Evolutionary conservation across 2,797 vertebrate species (phyloP), one percentile per base, ranked within the genome.

Genomic region (Chelon labrosus): DNA sequence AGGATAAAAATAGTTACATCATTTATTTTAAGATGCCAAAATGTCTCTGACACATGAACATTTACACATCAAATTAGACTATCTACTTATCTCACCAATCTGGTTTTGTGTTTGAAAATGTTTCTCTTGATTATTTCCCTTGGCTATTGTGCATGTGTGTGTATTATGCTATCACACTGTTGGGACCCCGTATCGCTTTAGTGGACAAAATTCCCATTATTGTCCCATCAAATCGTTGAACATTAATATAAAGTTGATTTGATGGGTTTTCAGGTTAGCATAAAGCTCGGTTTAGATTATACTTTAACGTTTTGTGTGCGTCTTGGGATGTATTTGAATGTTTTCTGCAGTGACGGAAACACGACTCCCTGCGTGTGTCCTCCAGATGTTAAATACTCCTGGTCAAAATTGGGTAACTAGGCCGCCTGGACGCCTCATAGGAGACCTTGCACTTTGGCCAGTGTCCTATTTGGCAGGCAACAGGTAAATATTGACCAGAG

Each of bases 401-500:
- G 54, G 60, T 80, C 49, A 67, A 65, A 77, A 58, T 27, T 1
- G 59, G 35, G 37, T 31, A 41, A 54, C 56, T n/a, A 31, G 61
- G 55, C 38, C 20, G 42, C 27, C 13, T 53, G 19, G 59, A 59
- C 53, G 66, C 52, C 25, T 61, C 19, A 27, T 9, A 35, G 14
- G 12, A 65, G 70, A 85, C 80, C 64, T 85, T 88, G 82, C 7
- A 83, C 89, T 89, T 83, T 85, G 79, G 55, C 51, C 80, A 59
- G 49, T 67, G 70, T 83, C 55, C 61, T 84, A 46, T 84, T 85
- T 85, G 66, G 60, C 72, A 71, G 47, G 44, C 37, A 47, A 38
- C 7, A 42, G 73, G 70, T 76, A 90, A 92, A 91, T 90, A 91
- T 85, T 91, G 84, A 90, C 90, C 17, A 7, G 39, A 55, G 49